Conservation (phyloP, 1,140 invertebrate genomes). For the Cylas formicarius region DNA sequence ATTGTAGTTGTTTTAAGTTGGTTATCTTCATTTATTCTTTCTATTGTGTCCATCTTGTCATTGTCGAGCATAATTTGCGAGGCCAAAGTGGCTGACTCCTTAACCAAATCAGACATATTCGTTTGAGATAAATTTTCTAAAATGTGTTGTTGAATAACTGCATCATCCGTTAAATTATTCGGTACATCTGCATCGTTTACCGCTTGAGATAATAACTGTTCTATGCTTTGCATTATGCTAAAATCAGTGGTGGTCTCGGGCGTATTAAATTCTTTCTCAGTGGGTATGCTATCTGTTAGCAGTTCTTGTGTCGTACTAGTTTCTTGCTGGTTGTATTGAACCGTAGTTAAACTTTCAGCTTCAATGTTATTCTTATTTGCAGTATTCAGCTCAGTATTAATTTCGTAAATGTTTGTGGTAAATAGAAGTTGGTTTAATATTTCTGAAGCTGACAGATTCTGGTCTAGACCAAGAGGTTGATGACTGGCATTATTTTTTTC, state of each 20-base stretch:
- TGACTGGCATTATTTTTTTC: too few species aligned
- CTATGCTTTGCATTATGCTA: constrained; percentile 30
- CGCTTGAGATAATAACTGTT: constrained; percentile 35
- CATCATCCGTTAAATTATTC: constrained; percentile 18
- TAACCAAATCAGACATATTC: constrained; percentile 40
- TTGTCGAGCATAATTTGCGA: constrained; percentile 36
- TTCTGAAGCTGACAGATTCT: constrained; percentile 20
- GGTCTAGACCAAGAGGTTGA: constrained; percentile 9
- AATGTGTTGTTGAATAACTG: constrained; percentile 18
- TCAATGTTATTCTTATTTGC: constrained; percentile 2
- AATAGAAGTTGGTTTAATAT: constrained; percentile 27
- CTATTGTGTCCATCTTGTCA: too few species aligned
- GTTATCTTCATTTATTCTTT: neutral
- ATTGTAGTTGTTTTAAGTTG: neutral
- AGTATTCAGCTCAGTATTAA: constrained; percentile 29
- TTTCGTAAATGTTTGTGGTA: constrained; percentile 36
- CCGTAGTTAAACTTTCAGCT: neutral
- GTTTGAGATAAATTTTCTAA: constrained; percentile 25
- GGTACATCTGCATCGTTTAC: constrained; percentile 20
- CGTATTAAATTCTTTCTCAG: constrained; percentile 10
- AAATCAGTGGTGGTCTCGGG: constrained; percentile 18
- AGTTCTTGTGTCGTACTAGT: neutral
- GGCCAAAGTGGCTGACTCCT: constrained; percentile 41
- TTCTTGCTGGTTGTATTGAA: neutral
- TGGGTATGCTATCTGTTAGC: too few species aligned